A percentile compares a stretch with the other conserved stretches of the same genome.
Evolutionary conservation across 1,140 invertebrate genomes (phyloP).

Genomic region (Neodiprion fabricii): DNA sequence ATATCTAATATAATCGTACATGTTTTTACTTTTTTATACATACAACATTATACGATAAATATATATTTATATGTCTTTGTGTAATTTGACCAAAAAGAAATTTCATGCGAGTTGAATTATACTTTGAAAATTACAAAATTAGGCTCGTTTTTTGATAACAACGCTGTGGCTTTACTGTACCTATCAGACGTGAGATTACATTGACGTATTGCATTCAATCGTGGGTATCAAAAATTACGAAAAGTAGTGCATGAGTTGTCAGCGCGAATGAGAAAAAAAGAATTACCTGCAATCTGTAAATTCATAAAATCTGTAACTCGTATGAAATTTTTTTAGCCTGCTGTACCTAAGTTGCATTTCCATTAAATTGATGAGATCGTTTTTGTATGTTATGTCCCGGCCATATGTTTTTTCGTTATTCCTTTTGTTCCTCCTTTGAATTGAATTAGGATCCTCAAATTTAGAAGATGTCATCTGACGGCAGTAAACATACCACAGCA

Average conservation of each 20-base stretch:
- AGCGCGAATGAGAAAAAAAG: not conserved
- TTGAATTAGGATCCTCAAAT: not conserved
- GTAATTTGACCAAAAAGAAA: conserved; percentile 37
- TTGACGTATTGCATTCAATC: conserved; percentile 31
- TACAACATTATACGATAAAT: conserved; percentile 37
- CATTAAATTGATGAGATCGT: conserved; percentile 59
- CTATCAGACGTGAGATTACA: too few relatives aligned
- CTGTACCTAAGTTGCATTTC: conserved; percentile 51
- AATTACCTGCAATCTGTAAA: conserved; percentile 18
- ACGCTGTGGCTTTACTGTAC: conserved; percentile 31
- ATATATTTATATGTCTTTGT: conserved; percentile 34
- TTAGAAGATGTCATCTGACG: not conserved
- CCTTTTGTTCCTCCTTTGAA: not conserved
- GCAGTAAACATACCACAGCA: not conserved
- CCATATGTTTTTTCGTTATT: conserved; percentile 44
- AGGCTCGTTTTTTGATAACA: conserved; percentile 21
- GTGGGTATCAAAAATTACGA: conserved; percentile 28
- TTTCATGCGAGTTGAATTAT: conserved; percentile 13
- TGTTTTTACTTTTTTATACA: conserved; percentile 30
- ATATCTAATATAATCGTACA: conserved; percentile 29
- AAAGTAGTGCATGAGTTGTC: conserved; percentile 10
- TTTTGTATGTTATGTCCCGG: conserved; percentile 59
- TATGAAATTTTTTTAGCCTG: conserved; percentile 34
- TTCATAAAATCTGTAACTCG: conserved; percentile 14
- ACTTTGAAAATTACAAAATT: not conserved